Percentiles rank a stretch among this genome's conserved stretches.
These are phyloP conservation scores for Ursus arctos DNA, from an alignment of 2,113 vertebrate genomes.

Conservation along the genomic window DNA sequence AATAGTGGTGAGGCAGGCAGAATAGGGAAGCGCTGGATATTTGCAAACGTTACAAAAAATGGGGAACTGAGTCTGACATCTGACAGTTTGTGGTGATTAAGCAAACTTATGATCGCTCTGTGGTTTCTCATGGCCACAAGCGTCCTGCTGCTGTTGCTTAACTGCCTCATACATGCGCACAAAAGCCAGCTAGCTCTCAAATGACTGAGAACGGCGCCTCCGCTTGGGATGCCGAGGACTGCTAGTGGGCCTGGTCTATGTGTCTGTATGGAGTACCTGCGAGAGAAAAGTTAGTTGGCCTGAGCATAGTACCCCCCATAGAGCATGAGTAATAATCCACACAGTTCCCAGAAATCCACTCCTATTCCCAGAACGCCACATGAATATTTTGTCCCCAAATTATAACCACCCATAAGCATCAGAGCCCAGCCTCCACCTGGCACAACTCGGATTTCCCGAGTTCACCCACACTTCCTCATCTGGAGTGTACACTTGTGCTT, in stretches of 20 bases:
- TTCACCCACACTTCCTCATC: background rate
- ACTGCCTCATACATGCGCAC: background rate
- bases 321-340: background rate
- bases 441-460: background rate
- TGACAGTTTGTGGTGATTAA: background rate
- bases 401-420: background rate
- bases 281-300: background rate
- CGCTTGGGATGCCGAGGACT: background rate
- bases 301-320: background rate
- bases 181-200: background rate
- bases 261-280: background rate
- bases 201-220: background rate
- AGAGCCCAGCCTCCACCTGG: background rate
- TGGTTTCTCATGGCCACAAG: background rate
- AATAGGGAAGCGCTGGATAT: background rate
- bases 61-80: background rate
- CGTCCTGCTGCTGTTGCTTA: background rate
- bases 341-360: background rate
- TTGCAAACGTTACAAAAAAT: background rate
- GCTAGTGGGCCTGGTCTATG: background rate
- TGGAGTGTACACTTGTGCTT: background rate
- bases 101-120: background rate
- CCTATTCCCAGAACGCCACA: background rate
- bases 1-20: background rate
- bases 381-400: background rate